These are phyloP conservation scores for Notechis scutatus DNA, from an alignment of 2,113 vertebrate genomes.

Conservation along the genomic window DNA sequence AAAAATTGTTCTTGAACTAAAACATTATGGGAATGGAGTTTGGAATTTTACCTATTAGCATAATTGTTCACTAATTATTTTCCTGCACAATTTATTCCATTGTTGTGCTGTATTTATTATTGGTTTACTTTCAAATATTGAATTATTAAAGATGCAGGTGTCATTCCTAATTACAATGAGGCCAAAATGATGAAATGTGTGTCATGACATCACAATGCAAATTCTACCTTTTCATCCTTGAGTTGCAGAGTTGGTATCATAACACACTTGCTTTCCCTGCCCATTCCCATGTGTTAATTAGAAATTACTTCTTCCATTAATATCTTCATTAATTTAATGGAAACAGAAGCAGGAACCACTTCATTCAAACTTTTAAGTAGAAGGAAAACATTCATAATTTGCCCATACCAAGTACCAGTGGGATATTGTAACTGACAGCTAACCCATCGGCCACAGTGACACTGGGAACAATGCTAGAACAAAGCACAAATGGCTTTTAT, in stretches of 20 bases:
- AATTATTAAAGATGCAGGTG: background rate
- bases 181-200: background rate
- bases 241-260: background rate
- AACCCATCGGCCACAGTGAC: background rate
- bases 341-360: background rate
- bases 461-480: background rate
- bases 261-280: background rate
- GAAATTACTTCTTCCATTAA: background rate
- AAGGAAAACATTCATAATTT: background rate
- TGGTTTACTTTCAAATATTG: background rate
- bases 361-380: background rate
- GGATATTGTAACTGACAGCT: background rate
- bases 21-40: background rate
- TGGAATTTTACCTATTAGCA: constrained; percentile 12
- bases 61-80: constrained; percentile 6
- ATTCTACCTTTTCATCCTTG: background rate
- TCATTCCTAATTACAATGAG: background rate
- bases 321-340: background rate
- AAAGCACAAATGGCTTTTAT: background rate
- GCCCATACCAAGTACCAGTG: background rate
- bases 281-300: background rate
- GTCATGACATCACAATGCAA: background rate
- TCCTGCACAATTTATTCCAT: constrained; percentile 16
- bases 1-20: background rate
- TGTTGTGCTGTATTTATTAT: constrained; percentile 17